Evolutionary conservation across 2,797 vertebrate species (phyloP), one percentile per base, ranked within the genome.

Genomic region (Podarcis siculus): DNA sequence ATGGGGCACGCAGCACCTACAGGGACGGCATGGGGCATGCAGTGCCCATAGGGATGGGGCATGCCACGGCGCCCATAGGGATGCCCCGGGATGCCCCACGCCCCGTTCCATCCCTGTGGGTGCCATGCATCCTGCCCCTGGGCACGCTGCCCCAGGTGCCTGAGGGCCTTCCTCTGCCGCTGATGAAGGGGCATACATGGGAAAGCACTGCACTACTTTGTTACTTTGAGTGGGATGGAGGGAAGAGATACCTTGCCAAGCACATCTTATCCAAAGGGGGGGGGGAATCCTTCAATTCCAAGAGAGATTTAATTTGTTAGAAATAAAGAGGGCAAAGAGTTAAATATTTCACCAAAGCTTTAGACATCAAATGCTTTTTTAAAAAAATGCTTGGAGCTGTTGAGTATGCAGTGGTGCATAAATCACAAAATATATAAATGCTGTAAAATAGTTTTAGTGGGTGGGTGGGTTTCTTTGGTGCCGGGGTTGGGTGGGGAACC

Each of bases 391-490:
- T 86, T 58, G 66, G 37, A 86, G 85, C 77, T 72, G 77, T 86
- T 86, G 71, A 79, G 45, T 49, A 72, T 37, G 32, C 58, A 30
- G 66, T 72, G 45, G 77, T 79, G 85, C 77, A 58, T 55, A 86
- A 72, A 79, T 66, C 77, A 55, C 79, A 45, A 72, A 86, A 79
- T 86, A 79, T 79, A 71, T 79, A 71, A 86, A 79, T 17, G 66
- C 13, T 49, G 4, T 79, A 85, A 77, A 27, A 76, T 42, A 37
- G 23, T 79, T 71, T 71, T 79, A 49, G 49, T 30, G 49, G 49
- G 49, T 15, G 49, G 49, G 49, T 55, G 49, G 45, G 13, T 15
- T 55, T 13, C 12, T 55, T 55, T 55, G 45, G 49, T 55, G 49
- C 49, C 13, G 13, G n/a, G 61, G n/a, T 13, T 39, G 23, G 32